Conservation (phyloP, 2,888 invertebrate genomes). For the Agelastica alni region DNA sequence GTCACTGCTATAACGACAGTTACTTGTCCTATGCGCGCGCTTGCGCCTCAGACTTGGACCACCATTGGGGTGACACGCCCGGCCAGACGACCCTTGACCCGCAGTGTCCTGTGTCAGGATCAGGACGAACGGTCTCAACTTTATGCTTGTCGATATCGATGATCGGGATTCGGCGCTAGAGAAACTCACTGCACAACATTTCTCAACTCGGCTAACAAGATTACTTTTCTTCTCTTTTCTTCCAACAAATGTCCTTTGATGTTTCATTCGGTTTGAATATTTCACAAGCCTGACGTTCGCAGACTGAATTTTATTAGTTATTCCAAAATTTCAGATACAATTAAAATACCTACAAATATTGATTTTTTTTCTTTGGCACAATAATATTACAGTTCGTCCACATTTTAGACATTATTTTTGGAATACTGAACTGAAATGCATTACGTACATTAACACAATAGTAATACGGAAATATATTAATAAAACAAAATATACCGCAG, state of each 20-base stretch:
- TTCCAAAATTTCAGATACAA: too few species aligned
- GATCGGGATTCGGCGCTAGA: slow-evolving; percentile 30
- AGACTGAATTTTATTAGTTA: too few species aligned
- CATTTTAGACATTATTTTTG: too few species aligned
- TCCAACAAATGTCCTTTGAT: not conserved
- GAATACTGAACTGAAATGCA: too few species aligned
- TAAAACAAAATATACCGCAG: too few species aligned
- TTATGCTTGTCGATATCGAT: slow-evolving; percentile 30
- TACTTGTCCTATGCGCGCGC: slow-evolving; percentile 55
- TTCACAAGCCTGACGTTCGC: too few species aligned
- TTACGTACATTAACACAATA: too few species aligned
- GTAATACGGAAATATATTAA: too few species aligned
- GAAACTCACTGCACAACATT: slow-evolving; percentile 4
- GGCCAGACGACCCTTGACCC: slow-evolving; percentile 57
- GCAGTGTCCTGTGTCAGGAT: slow-evolving; percentile 51
- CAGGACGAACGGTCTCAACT: slow-evolving; percentile 36
- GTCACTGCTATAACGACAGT: slow-evolving; percentile 56
- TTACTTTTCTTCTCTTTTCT: not conserved
- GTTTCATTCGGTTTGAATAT: too few species aligned
- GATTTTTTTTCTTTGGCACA: too few species aligned
- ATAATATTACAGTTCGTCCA: too few species aligned
- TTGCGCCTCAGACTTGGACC: slow-evolving; percentile 52
- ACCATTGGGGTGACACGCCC: slow-evolving; percentile 58
- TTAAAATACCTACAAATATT: too few species aligned
- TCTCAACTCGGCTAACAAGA: not conserved